phyloP scores from a whole-genome alignment of 2,888 invertebrate genomes.

The Drosophila pseudotakahashii region DNA sequence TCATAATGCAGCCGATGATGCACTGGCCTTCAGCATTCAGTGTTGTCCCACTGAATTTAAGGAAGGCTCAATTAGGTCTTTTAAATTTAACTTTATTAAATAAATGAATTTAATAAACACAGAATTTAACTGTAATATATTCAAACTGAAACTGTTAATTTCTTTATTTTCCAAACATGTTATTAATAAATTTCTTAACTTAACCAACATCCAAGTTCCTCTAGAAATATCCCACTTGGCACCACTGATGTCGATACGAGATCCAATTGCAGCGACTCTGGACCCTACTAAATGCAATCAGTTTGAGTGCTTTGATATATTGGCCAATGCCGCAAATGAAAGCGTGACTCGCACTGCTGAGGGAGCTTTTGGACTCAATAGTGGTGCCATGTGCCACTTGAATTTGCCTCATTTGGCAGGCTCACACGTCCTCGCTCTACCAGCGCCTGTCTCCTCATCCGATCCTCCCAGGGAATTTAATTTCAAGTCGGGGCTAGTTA shows the following conservation, averaged over 20 bases:
- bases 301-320: constrained; percentile 66
- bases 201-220: too few species aligned
- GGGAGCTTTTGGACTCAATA: constrained; percentile 13
- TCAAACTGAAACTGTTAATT: too few species aligned
- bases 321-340: constrained; percentile 43
- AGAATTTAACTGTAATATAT: too few species aligned
- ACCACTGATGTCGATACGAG: neutral
- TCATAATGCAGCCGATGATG: constrained; percentile 58
- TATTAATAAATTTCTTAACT: too few species aligned
- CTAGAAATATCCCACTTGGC: neutral
- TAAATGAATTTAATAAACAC: too few species aligned
- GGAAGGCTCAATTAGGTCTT: too few species aligned
- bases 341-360: constrained; percentile 37
- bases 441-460: neutral
- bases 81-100: too few species aligned
- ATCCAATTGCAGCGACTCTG: constrained; percentile 16
- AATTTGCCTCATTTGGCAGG: constrained; percentile 67
- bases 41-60: neutral
- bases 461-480: constrained; percentile 46
- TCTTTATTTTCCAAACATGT: too few species aligned
- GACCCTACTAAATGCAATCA: constrained; percentile 67
- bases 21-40: neutral
- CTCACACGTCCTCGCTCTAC: constrained; percentile 54
- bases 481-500: constrained; percentile 68
- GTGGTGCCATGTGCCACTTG: constrained; percentile 47